Base-by-base conservation (phyloP, 2,888 invertebrate genomes). In the Brachynemurus nebulosus region DNA sequence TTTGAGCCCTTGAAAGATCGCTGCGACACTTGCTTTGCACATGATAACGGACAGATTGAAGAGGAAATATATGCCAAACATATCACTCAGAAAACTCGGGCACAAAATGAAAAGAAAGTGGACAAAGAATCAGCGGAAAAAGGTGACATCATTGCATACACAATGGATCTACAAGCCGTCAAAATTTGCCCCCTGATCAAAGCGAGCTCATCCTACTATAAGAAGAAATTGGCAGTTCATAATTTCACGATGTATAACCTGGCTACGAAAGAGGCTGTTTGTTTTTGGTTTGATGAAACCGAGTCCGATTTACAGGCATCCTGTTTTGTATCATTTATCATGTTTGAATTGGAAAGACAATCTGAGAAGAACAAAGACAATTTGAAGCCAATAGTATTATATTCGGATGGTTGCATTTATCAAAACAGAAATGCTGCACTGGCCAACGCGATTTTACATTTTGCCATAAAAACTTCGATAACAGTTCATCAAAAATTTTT, bases 201-300 rank as follows among this genome's bases (percentile, higher is more conserved):
- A n/a, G n/a, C n/a, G n/a, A n/a, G n/a, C n/a, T n/a, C n/a, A n/a
- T n/a, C n/a, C n/a, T n/a, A n/a, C n/a, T n/a, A n/a, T n/a, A n/a
- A n/a, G n/a, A n/a, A n/a, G n/a, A n/a, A n/a, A n/a, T n/a, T n/a
- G n/a, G n/a, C n/a, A n/a, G n/a, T n/a, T n/a, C 55, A 57, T 40
- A 55, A 57, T 46, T 57, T 55, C 43, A 56, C 54, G 2, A 40
- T 56, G 6, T 56, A 46, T 25, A 43, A 57, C 47, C 23, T 55
- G 16, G 41, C 37, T 18, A 52, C 42, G 30, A 42, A 48, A 4
- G 44, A 54, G 17, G 51, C 41, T 6, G 48, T 30, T 12, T 55
- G 56, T 38, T 57, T 50, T 38, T 57, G 54, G 55, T 51, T 47
- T 42, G 27, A 47, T 17, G 55, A 57, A 44, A 30, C 43, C 40